Evolutionary conservation across 2,888 invertebrate genomes (phyloP).

Genomic region (Octonoba sinensis): DNA sequence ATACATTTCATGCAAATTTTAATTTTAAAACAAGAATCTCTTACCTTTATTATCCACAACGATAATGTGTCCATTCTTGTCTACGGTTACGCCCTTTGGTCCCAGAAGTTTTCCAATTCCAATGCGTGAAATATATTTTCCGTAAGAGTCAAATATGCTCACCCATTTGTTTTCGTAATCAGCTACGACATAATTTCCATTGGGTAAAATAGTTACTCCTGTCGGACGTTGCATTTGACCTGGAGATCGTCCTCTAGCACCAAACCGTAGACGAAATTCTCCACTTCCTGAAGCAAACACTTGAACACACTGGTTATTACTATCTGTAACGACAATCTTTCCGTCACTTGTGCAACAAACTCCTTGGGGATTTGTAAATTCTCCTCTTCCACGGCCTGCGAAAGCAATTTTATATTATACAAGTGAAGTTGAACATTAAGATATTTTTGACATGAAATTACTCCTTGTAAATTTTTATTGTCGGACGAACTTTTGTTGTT

Average conservation of each 20-base stretch:
- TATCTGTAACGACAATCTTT: constrained; percentile 73
- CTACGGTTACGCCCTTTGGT: constrained; percentile 74
- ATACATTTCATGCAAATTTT: no score
- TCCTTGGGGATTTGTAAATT: constrained; percentile 75
- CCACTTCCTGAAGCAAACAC: constrained; percentile 70
- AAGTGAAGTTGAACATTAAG: no score
- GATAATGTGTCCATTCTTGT: constrained; percentile 73
- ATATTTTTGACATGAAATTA: no score
- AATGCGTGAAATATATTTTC: constrained; percentile 73
- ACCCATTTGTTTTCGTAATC: constrained; percentile 75
- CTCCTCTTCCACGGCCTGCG: constrained; percentile 73
- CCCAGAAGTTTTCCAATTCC: constrained; percentile 74
- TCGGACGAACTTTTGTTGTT: no score
- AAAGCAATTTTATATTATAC: background rate
- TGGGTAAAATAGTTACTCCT: constrained; percentile 73
- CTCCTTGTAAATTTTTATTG: no score
- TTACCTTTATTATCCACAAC: constrained; percentile 75
- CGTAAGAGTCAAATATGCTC: constrained; percentile 73
- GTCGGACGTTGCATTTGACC: constrained; percentile 75
- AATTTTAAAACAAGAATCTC: background rate
- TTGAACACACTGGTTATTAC: constrained; percentile 74
- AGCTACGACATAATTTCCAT: constrained; percentile 74
- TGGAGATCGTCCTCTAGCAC: constrained; percentile 72
- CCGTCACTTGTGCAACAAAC: constrained; percentile 70
- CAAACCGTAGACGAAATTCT: constrained; percentile 72